A percentile compares a stretch with the other conserved stretches of the same genome.
These are phyloP conservation scores for Piezodorus guildinii DNA, from an alignment of 1,140 invertebrate species.

Conservation along the genomic window DNA sequence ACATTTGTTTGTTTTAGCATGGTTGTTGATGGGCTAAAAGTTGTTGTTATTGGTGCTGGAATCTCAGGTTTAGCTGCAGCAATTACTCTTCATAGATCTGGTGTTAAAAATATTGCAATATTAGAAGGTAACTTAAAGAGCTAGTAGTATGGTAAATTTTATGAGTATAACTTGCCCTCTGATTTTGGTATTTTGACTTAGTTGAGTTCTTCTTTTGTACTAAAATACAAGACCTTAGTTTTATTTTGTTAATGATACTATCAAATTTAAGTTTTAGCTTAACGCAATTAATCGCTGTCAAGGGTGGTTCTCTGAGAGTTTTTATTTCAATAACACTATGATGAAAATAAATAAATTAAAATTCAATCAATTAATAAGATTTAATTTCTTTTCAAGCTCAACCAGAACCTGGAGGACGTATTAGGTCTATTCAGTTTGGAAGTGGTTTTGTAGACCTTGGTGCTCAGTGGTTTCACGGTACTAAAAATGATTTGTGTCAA, in stretches of 20 bases:
- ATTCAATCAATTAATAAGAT: neutral
- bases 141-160: no score
- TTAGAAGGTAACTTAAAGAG: slow-evolving; percentile 40
- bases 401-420: slow-evolving; percentile 46
- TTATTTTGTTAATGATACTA: no score
- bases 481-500: slow-evolving; percentile 43
- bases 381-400: slow-evolving; percentile 35
- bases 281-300: no score
- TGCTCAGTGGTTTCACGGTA: slow-evolving; percentile 65
- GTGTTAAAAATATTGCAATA: slow-evolving; percentile 42
- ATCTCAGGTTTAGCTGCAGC: slow-evolving; percentile 47
- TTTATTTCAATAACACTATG: no score
- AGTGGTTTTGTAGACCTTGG: slow-evolving; percentile 45
- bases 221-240: no score
- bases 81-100: slow-evolving; percentile 36
- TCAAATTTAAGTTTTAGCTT: no score
- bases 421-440: slow-evolving; percentile 38
- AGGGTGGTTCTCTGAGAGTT: no score
- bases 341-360: no score
- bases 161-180: no score
- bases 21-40: neutral
- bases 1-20: neutral
- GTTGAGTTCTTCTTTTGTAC: no score
- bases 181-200: no score
- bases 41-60: slow-evolving; percentile 49